Evolutionary conservation across 2,797 vertebrate species (phyloP), one percentile per base, ranked within the genome.

Genomic region (Borostomias antarcticus): DNA sequence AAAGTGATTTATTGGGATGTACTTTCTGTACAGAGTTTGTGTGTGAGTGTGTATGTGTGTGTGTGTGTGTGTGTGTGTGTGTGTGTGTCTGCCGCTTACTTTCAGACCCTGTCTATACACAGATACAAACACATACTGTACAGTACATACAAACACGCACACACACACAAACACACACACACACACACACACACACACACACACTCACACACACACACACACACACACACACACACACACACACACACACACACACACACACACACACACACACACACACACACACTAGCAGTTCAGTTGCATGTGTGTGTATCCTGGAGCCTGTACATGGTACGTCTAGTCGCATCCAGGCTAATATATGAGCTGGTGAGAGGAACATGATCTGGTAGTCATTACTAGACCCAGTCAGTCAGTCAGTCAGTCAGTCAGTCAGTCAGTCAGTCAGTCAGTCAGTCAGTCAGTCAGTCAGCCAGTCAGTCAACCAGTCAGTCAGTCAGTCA

Each of bases 1-100:
- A 58, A 58, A 3, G 68, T 91, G 88, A 89, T 91, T 91, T 91
- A 91, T 90, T 78, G 77, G 84, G 87, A 89, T 87, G 86, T 86
- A 73, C 82, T 88, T 73, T 81, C 58, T 66, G 70, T 59, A 60
- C 76, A 21, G 57, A 52, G 32, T 23, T 32, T 5, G 17, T 69
- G 65, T 76, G 58, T 75, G 61, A 80, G 69, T 70, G 69, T 69
- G 63, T 58, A 58, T 19, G 40, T 58, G 26, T 56, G 53, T 56
- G 23, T 58, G 19, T 32, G 56, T 9, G 33, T 68, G 62, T 77
- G 59, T 74, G 63, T 81, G 72, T 72, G 68, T 69, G 64, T 58
- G 60, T 21, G 35, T 57, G 25, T 56, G 10, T 56, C 9, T 30
- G 15, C 10, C 10, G 23, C 11, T 25, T 28, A 1, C 35, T 13